A percentile compares a stretch with the other conserved stretches of the same genome.
Evolutionary conservation across 2,888 invertebrate genomes (phyloP).

Genomic region (Amblyteles armatorius): DNA sequence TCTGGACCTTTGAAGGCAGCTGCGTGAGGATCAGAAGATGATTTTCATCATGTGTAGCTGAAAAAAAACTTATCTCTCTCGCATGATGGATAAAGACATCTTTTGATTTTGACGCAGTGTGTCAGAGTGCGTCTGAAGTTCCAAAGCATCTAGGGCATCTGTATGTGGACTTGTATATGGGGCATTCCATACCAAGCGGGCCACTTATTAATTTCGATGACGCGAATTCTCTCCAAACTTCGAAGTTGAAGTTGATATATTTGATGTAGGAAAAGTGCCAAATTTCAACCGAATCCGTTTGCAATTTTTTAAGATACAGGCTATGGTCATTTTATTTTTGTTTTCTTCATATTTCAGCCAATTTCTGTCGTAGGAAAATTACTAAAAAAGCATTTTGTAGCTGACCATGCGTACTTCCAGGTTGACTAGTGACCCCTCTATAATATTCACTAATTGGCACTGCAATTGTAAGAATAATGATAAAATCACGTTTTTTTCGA

Average conservation of each 20-base stretch:
- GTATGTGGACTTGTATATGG: no score
- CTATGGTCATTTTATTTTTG: not conserved
- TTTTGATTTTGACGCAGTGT: no score
- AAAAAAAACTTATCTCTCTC: no score
- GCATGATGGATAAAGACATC: no score
- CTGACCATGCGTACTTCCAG: not conserved
- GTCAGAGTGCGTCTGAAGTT: no score
- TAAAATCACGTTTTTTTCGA: not conserved
- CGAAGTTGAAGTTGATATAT: not conserved
- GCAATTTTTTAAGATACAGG: not conserved
- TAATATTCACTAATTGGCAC: not conserved
- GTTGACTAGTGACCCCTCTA: not conserved
- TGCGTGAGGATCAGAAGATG: no score
- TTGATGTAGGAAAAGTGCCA: not conserved
- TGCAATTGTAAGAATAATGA: not conserved
- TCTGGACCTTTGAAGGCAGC: no score
- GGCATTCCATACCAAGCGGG: no score
- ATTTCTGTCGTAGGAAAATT: constrained; percentile 5
- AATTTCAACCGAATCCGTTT: not conserved
- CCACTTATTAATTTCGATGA: not conserved
- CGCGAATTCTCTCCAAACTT: not conserved
- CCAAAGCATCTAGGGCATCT: no score
- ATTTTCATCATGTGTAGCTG: no score
- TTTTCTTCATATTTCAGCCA: not conserved
- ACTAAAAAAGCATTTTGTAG: not conserved